Evolutionary conservation across 64 coral and sea anemone species (phyloP).

Genomic region (Pocillopora damicornis): DNA sequence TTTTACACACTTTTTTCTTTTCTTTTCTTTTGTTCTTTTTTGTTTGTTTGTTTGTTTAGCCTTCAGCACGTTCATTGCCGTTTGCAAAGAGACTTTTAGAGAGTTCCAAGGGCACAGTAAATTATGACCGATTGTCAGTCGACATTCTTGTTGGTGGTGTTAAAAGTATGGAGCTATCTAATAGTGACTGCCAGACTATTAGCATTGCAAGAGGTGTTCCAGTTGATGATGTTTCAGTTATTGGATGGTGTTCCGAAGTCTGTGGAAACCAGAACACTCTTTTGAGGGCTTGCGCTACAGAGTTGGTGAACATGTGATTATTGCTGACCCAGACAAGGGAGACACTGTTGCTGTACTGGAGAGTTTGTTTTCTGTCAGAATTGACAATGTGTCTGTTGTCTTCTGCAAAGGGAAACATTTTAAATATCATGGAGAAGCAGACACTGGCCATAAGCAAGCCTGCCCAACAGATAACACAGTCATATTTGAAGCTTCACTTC

Average conservation of each 20-base stretch:
- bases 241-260: constrained; percentile 53
- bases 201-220: constrained; percentile 13
- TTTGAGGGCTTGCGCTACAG: constrained; percentile 51
- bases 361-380: constrained; percentile 31
- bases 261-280: constrained; percentile 57
- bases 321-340: constrained; percentile 40
- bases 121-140: constrained; percentile 23
- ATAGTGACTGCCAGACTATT: constrained; percentile 30
- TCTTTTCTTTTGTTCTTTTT: background rate
- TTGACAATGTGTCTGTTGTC: constrained; percentile 22
- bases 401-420: constrained; percentile 36
- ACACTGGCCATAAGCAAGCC: constrained; percentile 32
- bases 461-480: constrained; percentile 35
- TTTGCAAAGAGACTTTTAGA: constrained; percentile 55
- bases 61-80: constrained; percentile 26
- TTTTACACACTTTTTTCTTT: background rate
- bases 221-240: constrained; percentile 14
- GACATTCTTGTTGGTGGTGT: constrained; percentile 49
- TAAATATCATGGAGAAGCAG: constrained; percentile 37
- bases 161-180: constrained; percentile 39
- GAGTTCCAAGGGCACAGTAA: constrained; percentile 23
- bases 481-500: constrained; percentile 51
- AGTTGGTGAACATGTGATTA: constrained; percentile 53
- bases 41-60: constrained; percentile 12
- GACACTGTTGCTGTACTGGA: constrained; percentile 29